A percentile compares a stretch with the other conserved stretches of the same genome.
These are phyloP conservation scores for Aphyosemion australe DNA, from an alignment of 2,113 vertebrate species.

Conservation along the genomic window DNA sequence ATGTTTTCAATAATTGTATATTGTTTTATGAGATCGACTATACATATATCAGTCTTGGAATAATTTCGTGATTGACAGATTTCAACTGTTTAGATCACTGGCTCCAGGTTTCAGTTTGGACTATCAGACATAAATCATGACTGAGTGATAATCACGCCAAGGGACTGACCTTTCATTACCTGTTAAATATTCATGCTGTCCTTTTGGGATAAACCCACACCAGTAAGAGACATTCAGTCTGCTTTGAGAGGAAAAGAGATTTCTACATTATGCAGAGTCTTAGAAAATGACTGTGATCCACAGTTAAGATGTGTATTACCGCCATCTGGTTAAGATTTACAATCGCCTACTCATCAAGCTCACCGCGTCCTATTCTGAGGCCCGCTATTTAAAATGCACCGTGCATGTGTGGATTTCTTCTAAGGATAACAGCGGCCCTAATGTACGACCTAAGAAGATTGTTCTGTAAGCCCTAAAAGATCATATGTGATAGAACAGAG, in stretches of 20 bases:
- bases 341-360: slow-evolving; percentile 51
- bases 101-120: neutral
- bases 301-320: slow-evolving; percentile 42
- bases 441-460: slow-evolving; percentile 69
- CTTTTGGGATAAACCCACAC: slow-evolving; percentile 49
- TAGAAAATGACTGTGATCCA: slow-evolving; percentile 47
- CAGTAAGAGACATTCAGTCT: slow-evolving; percentile 40
- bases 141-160: slow-evolving; percentile 40
- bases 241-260: slow-evolving; percentile 37
- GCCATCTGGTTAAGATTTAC: slow-evolving; percentile 62
- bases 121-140: slow-evolving; percentile 41
- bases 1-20: no score
- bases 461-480: slow-evolving; percentile 65
- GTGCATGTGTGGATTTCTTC: slow-evolving; percentile 50
- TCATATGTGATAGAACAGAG: slow-evolving; percentile 55
- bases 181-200: slow-evolving; percentile 66
- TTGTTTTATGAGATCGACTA: no score
- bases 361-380: slow-evolving; percentile 35
- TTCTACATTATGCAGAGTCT: slow-evolving; percentile 43
- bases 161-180: slow-evolving; percentile 52
- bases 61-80: no score
- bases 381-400: slow-evolving; percentile 56
- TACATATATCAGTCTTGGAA: no score
- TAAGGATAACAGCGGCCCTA: slow-evolving; percentile 58
- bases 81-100: no score